phyloP scores from a whole-genome alignment of 1,140 invertebrate genomes.

The Leptonema lineaticorne region DNA sequence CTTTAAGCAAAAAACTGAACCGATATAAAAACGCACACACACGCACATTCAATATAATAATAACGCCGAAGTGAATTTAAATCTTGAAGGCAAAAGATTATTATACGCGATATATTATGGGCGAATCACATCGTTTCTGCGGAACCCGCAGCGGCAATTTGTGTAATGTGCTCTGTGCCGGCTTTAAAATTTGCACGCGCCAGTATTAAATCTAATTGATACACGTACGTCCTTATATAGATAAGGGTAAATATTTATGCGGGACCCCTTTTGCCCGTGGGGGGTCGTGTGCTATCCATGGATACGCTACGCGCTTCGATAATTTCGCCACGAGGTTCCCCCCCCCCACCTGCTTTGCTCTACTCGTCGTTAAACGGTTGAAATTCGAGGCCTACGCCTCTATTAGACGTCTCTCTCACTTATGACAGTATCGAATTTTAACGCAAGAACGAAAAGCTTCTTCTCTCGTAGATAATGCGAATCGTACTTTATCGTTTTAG shows the following conservation, averaged over 20 bases:
- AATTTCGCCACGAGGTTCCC: no score
- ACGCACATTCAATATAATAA: neutral
- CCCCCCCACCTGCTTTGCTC: conserved; percentile 17
- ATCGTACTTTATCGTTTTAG: no score
- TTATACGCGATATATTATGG: conserved; percentile 4
- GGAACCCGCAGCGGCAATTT: conserved; percentile 3
- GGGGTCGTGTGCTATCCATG: no score
- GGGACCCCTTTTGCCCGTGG: conserved; percentile 12
- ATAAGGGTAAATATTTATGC: conserved; percentile 35
- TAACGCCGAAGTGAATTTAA: neutral
- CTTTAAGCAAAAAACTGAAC: no score
- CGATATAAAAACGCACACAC: no score
- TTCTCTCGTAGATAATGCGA: no score
- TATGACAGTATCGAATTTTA: no score
- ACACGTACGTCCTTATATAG: conserved; percentile 33
- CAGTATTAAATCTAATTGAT: conserved; percentile 37
- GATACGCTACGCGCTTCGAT: no score
- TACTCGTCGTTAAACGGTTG: conserved; percentile 8
- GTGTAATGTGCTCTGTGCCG: conserved; percentile 5
- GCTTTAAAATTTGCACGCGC: conserved; percentile 33
- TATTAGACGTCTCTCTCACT: no score
- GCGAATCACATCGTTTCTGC: neutral
- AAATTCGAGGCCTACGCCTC: no score
- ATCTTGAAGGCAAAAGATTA: conserved; percentile 11
- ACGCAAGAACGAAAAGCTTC: no score